Evolutionary conservation across 92 coral and sea anemone genomes (phyloP).

Genomic region (Blastomussa wellsi): DNA sequence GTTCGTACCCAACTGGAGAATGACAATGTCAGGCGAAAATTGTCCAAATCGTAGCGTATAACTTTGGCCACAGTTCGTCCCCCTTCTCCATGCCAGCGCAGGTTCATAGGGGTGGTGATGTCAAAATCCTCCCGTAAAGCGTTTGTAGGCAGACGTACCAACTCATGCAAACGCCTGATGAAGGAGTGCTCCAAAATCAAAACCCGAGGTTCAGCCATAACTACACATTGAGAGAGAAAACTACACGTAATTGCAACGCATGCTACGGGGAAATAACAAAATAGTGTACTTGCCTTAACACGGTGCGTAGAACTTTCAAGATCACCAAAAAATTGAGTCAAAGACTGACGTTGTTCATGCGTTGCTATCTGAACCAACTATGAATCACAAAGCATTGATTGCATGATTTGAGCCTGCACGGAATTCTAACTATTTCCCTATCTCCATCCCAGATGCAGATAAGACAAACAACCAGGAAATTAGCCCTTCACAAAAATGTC

Average conservation of each 20-base stretch:
- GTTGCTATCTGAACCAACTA: too few relatives aligned
- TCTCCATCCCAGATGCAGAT: conserved; percentile 28
- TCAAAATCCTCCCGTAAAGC: conserved; percentile 33
- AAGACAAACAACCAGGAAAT: conserved; percentile 25
- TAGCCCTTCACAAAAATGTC: conserved; percentile 23
- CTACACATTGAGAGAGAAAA: conserved; percentile 30
- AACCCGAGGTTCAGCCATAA: conserved; percentile 49
- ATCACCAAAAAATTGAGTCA: conserved; percentile 20
- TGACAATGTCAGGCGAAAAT: conserved; percentile 43
- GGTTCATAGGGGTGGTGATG: conserved; percentile 35
- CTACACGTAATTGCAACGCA: conserved; percentile 24
- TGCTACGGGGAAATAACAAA: conserved; percentile 22
- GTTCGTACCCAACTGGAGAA: conserved; percentile 43
- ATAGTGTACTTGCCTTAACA: conserved; percentile 28
- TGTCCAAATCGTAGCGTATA: conserved; percentile 33
- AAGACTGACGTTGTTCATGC: too few relatives aligned
- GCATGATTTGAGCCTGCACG: too few relatives aligned
- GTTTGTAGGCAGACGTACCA: conserved; percentile 8
- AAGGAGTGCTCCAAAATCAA: conserved; percentile 53
- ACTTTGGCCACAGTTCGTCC: conserved; percentile 47
- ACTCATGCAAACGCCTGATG: conserved; percentile 23
- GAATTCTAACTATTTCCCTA: too few relatives aligned
- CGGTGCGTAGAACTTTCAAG: conserved; percentile 26
- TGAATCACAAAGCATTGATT: too few relatives aligned
- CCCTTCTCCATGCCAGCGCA: conserved; percentile 43